These are phyloP conservation scores for Mus minutoides DNA, from an alignment of 2,797 vertebrate genomes.

Conservation along the genomic window DNA sequence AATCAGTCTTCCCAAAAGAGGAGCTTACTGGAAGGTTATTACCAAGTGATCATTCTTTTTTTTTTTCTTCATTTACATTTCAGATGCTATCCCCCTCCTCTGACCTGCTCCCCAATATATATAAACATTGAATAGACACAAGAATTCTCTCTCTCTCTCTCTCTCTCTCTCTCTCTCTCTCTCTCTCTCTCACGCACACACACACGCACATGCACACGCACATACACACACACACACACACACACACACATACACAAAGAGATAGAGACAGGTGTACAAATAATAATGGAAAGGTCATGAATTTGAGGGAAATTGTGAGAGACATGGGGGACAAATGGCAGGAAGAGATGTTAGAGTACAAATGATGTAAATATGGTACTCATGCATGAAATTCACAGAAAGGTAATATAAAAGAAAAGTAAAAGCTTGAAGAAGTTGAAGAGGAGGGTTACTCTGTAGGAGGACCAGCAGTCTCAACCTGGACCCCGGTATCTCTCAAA, in stretches of 20 bases:
- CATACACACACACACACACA: neutral
- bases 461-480: no score
- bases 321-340: neutral
- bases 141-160: no score
- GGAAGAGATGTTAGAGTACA: neutral
- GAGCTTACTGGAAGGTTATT: neutral
- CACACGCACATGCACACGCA: neutral
- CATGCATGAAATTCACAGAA: neutral
- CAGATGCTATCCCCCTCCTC: no score
- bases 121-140: neutral
- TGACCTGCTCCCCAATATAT: no score
- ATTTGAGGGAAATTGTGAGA: neutral
- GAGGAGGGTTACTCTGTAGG: no score
- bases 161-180: no score
- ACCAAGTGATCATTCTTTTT: neutral
- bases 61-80: no score
- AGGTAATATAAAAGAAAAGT: neutral
- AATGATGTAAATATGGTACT: neutral
- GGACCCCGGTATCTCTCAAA: no score
- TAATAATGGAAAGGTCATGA: neutral
- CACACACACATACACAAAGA: fast-evolving
- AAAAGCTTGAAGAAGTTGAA: neutral
- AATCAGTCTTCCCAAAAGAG: neutral
- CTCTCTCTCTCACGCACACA: neutral
- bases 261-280: neutral